Evolutionary conservation across 1,140 invertebrate genomes (phyloP).

Genomic region (Papilio machaon): DNA sequence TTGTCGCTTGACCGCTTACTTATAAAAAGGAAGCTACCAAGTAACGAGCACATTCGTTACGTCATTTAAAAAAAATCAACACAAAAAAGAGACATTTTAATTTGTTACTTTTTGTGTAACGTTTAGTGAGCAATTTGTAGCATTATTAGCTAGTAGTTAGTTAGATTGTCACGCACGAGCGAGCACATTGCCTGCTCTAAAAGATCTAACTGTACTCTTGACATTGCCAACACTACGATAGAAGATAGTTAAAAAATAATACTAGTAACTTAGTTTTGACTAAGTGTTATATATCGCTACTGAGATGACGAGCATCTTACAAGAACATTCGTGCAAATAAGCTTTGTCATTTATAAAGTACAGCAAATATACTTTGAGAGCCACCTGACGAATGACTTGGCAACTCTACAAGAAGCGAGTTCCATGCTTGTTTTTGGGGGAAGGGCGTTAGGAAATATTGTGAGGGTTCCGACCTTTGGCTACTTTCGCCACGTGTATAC

Average conservation of each 20-base stretch:
- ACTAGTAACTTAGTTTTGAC: no score
- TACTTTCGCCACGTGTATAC: no score
- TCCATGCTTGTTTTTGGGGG: background rate
- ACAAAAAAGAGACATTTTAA: slow-evolving; percentile 4
- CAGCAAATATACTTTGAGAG: background rate
- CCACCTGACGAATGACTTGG: background rate
- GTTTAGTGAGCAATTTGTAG: slow-evolving; percentile 4
- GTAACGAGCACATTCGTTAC: slow-evolving; percentile 12
- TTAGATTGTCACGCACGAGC: slow-evolving; percentile 16
- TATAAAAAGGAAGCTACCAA: slow-evolving; percentile 7
- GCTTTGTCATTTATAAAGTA: background rate
- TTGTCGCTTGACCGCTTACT: slow-evolving; percentile 3
- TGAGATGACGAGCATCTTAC: background rate
- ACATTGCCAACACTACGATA: background rate
- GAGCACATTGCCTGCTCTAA: background rate
- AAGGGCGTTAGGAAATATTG: background rate
- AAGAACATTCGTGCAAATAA: background rate
- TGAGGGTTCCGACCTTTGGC: no score
- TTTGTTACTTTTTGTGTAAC: slow-evolving; percentile 9
- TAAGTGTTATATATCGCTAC: no score
- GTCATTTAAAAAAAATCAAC: background rate
- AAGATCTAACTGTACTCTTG: background rate
- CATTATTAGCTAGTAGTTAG: background rate
- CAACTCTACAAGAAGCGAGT: background rate
- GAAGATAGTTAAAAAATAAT: background rate